These are phyloP conservation scores for Sitobion miscanthi DNA, from an alignment of 1,140 invertebrate species.

Conservation along the genomic window DNA sequence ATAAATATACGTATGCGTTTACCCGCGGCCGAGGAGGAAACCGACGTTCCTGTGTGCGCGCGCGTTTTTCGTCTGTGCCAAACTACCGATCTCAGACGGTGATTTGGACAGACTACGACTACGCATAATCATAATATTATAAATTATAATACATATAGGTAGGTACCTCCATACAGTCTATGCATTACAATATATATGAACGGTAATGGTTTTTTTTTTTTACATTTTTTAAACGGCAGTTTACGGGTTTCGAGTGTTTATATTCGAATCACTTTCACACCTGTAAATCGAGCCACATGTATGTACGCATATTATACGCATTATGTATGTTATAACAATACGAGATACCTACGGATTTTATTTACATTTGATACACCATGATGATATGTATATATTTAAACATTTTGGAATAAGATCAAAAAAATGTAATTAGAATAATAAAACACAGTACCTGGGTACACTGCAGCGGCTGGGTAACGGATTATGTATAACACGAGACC, in stretches of 20 bases:
- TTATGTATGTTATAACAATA: neutral
- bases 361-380: neutral
- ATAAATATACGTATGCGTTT: neutral
- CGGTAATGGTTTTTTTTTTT: neutral
- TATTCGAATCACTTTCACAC: neutral
- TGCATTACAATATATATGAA: neutral
- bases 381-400: neutral
- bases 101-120: neutral
- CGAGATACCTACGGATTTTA: neutral
- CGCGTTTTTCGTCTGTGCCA: neutral
- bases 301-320: too few relatives aligned
- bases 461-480: neutral
- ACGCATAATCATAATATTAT: neutral
- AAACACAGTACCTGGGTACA: neutral
- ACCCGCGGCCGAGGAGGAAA: neutral
- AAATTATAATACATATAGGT: neutral
- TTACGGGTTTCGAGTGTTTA: neutral
- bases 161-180: neutral
- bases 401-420: neutral
- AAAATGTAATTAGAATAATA: neutral
- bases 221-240: neutral
- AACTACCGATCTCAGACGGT: neutral
- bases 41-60: neutral
- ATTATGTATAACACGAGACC: neutral
- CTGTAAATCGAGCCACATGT: neutral